Conservation (phyloP, 35 echinoderm and acorn worm species). For the Acanthaster planci region DNA sequence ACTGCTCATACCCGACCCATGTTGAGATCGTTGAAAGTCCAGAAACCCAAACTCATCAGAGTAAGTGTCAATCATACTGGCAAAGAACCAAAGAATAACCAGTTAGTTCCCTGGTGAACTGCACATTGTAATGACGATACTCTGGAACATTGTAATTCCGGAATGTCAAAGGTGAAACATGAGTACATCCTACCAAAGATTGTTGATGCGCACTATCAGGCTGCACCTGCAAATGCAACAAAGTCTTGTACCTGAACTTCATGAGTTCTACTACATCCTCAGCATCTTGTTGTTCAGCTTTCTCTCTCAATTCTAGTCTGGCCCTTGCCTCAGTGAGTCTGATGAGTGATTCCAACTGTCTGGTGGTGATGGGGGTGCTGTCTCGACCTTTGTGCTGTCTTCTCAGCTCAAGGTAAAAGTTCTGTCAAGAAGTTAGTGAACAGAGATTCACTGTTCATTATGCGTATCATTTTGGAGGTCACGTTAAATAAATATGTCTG, state of each 20-base stretch:
- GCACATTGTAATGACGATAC: too few relatives aligned
- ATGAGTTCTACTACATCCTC: slow-evolving; percentile 96
- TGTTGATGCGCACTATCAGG: too few relatives aligned
- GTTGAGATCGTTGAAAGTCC: slow-evolving; percentile 95
- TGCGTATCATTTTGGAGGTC: too few relatives aligned
- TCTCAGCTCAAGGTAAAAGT: slow-evolving; percentile 95
- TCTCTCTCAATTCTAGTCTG: slow-evolving; percentile 87
- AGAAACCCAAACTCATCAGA: slow-evolving; percentile 98
- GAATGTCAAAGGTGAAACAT: too few relatives aligned
- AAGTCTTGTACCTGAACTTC: slow-evolving; percentile 85
- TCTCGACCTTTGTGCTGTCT: slow-evolving; percentile 80
- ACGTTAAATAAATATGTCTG: too few relatives aligned
- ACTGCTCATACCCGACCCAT: slow-evolving; percentile 98
- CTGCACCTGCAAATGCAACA: too few relatives aligned
- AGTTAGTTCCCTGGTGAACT: too few relatives aligned
- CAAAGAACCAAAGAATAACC: slow-evolving; percentile 3
- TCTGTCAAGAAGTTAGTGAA: slow-evolving; percentile 36
- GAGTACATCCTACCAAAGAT: too few relatives aligned
- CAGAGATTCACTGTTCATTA: background rate
- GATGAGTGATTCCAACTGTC: slow-evolving; percentile 93
- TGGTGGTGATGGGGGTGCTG: slow-evolving; percentile 91
- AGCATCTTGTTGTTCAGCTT: slow-evolving; percentile 80
- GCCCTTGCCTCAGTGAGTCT: slow-evolving; percentile 93
- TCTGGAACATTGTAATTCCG: too few relatives aligned
- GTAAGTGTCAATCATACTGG: slow-evolving; percentile 97